Percentiles rank a stretch among this genome's conserved stretches.
These are phyloP conservation scores for Rhynchonycteris naso DNA, from an alignment of 2,797 vertebrate genomes.

Conservation along the genomic window DNA sequence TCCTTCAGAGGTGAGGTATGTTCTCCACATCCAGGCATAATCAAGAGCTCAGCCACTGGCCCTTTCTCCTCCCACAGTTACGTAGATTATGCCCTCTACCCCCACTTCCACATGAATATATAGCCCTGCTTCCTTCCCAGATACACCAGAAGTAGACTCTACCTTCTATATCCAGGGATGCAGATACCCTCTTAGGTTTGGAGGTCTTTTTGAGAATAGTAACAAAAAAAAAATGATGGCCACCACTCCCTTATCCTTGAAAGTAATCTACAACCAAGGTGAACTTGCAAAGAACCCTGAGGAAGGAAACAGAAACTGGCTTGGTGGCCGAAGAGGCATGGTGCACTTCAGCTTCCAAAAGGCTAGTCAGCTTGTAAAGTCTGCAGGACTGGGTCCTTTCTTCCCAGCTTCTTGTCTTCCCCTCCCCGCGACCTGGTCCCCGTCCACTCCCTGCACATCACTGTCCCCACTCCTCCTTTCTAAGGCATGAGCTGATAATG, in stretches of 20 bases:
- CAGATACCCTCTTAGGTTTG: neutral
- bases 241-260: neutral
- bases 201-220: neutral
- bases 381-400: neutral
- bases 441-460: neutral
- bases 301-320: slow-evolving; percentile 21
- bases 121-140: neutral
- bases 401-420: neutral
- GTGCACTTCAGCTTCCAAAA: neutral
- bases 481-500: neutral
- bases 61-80: neutral
- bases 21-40: neutral
- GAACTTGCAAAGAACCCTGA: slow-evolving; percentile 7
- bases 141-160: neutral
- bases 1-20: neutral
- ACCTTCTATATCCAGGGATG: neutral
- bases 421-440: neutral
- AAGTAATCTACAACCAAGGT: neutral
- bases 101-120: neutral
- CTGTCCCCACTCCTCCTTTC: neutral
- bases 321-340: neutral
- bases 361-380: neutral
- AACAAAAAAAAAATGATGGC: neutral
- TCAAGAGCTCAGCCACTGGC: neutral
- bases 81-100: neutral